Percentiles rank a stretch among this genome's conserved stretches.
Evolutionary conservation across 2,113 vertebrate species (phyloP).

Genomic region (Brachirus orientalis): DNA sequence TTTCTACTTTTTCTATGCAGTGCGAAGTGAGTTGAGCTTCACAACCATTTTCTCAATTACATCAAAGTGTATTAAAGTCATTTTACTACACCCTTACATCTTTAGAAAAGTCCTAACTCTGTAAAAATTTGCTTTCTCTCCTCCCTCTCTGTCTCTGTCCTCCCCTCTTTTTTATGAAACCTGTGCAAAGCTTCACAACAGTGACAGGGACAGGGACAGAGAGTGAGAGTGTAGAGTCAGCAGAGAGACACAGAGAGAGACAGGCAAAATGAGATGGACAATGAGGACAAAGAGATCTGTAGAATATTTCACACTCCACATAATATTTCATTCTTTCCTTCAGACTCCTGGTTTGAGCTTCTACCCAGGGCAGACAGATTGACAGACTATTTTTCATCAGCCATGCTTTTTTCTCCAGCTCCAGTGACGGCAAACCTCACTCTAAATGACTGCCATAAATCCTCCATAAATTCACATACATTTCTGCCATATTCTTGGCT

Average conservation of each 20-base stretch:
- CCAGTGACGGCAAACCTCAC: conserved; percentile 58
- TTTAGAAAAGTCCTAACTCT: too few species aligned
- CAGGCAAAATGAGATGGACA: conserved; percentile 47
- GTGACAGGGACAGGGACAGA: conserved; percentile 9
- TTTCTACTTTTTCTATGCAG: conserved; percentile 9
- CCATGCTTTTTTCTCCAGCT: conserved; percentile 44
- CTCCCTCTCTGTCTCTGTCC: background rate
- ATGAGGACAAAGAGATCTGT: conserved; percentile 53
- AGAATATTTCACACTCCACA: conserved; percentile 65
- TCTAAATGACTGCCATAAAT: conserved; percentile 73
- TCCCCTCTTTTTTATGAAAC: conserved; percentile 28
- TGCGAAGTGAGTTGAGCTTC: background rate
- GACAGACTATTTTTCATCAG: conserved; percentile 73
- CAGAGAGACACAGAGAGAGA: conserved; percentile 11
- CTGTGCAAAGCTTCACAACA: conserved; percentile 29
- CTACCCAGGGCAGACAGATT: conserved; percentile 64
- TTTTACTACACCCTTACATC: too few species aligned
- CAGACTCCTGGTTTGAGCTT: conserved; percentile 61
- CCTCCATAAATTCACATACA: conserved; percentile 58
- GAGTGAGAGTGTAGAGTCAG: conserved; percentile 49
- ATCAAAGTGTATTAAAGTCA: background rate
- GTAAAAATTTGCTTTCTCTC: background rate
- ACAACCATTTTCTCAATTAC: conserved; percentile 4
- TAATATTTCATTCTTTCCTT: conserved; percentile 66
- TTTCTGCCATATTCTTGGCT: conserved; percentile 41